Percentiles rank a stretch among this genome's conserved stretches.
Conservation (phyloP, 1,140 invertebrate genomes). For the Drosophila seguyi region DNA sequence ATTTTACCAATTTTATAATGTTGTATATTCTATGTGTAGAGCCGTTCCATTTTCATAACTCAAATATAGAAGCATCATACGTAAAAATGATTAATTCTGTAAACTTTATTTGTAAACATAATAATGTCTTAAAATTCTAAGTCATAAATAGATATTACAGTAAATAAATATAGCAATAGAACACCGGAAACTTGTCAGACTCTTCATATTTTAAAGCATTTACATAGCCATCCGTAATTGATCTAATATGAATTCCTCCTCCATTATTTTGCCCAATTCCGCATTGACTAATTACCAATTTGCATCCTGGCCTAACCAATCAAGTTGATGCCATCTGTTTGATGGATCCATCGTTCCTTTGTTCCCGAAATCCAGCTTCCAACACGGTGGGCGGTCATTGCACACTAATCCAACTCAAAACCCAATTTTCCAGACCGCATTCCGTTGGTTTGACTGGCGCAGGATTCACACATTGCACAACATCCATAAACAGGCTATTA, state of each 20-base stretch:
- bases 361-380: constrained; percentile 2
- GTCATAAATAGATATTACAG: not conserved
- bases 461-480: constrained; percentile 45
- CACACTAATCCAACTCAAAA: constrained; percentile 22
- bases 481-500: constrained; percentile 64
- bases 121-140: not conserved
- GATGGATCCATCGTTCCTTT: constrained; percentile 6
- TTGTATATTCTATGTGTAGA: no score
- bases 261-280: not conserved
- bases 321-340: constrained; percentile 5
- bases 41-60: no score
- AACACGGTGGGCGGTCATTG: not conserved
- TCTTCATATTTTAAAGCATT: not conserved
- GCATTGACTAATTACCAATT: constrained; percentile 9
- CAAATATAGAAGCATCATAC: no score
- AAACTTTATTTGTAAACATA: not conserved
- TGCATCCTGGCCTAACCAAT: constrained; percentile 8
- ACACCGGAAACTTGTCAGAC: not conserved
- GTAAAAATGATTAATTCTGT: not conserved
- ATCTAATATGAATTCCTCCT: not conserved
- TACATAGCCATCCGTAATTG: no score
- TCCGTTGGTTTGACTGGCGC: constrained; percentile 15
- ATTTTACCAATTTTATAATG: no score
- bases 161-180: not conserved
- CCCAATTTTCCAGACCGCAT: constrained; percentile 29